A percentile compares a stretch with the other conserved stretches of the same genome.
These are phyloP conservation scores for Mechanitis mazaeus DNA, from an alignment of 2,888 invertebrate species.

Conservation along the genomic window DNA sequence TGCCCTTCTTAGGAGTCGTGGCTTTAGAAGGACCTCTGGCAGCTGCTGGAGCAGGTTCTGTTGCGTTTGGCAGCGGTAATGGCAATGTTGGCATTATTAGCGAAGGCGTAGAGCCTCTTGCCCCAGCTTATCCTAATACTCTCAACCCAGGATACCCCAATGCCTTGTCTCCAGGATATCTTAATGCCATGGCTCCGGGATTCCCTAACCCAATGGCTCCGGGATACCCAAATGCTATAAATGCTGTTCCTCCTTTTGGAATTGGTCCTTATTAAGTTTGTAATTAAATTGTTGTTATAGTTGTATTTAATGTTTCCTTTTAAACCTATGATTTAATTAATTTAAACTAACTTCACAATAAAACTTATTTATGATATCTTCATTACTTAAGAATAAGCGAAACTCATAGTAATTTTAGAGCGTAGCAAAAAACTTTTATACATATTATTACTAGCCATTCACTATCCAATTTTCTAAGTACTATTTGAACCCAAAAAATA, in stretches of 20 bases:
- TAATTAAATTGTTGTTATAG: too few relatives aligned
- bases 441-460: too few relatives aligned
- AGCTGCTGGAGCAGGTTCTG: slow-evolving; percentile 32
- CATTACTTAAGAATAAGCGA: too few relatives aligned
- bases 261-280: not conserved
- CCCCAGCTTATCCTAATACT: slow-evolving; percentile 14
- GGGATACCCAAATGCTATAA: not conserved
- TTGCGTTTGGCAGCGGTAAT: slow-evolving; percentile 34
- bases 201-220: slow-evolving; percentile 5
- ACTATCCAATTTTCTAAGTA: too few relatives aligned
- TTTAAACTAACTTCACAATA: too few relatives aligned
- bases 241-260: not conserved
- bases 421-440: too few relatives aligned
- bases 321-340: too few relatives aligned
- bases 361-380: too few relatives aligned
- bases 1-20: slow-evolving; percentile 38
- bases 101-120: slow-evolving; percentile 21
- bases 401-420: too few relatives aligned
- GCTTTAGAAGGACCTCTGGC: slow-evolving; percentile 32
- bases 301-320: too few relatives aligned
- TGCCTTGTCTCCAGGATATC: not conserved
- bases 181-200: slow-evolving; percentile 2
- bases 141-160: slow-evolving; percentile 6
- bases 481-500: too few relatives aligned
- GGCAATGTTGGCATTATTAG: slow-evolving; percentile 31